Evolutionary conservation across 2,888 invertebrate genomes (phyloP).

Genomic region (Phanerotoma sp.): DNA sequence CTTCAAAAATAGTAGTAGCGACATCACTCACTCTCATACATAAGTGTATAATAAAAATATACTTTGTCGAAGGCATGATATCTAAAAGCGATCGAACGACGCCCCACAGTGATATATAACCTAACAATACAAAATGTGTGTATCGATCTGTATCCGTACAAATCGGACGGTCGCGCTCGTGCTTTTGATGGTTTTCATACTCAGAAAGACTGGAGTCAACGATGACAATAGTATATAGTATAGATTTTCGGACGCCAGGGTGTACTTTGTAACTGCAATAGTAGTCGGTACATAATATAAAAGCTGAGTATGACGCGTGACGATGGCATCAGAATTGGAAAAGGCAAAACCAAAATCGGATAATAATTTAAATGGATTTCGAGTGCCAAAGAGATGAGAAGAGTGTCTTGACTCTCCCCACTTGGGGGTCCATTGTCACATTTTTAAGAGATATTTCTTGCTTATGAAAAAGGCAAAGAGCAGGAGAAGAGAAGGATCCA

Average conservation of each 20-base stretch:
- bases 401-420: conserved; percentile 13
- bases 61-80: neutral
- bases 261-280: neutral
- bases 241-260: neutral
- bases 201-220: conserved; percentile 1
- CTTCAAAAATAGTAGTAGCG: too few species aligned
- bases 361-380: conserved; percentile 51
- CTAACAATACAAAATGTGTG: conserved; percentile 23
- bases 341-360: conserved; percentile 41
- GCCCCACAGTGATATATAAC: neutral
- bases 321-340: neutral
- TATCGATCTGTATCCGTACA: conserved; percentile 20
- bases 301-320: conserved; percentile 7
- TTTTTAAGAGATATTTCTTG: conserved; percentile 21
- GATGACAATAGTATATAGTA: conserved; percentile 10
- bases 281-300: neutral
- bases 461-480: conserved; percentile 16
- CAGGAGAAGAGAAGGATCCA: conserved; percentile 1
- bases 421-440: conserved; percentile 24
- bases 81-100: conserved; percentile 3
- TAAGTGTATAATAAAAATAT: too few species aligned
- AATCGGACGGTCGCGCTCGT: conserved; percentile 23
- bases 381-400: conserved; percentile 42
- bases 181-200: conserved; percentile 15
- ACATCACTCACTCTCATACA: too few species aligned